Evolutionary conservation across 2,888 invertebrate species (phyloP), one percentile per base, ranked within the genome.

Genomic region (Oscheius sp.): DNA sequence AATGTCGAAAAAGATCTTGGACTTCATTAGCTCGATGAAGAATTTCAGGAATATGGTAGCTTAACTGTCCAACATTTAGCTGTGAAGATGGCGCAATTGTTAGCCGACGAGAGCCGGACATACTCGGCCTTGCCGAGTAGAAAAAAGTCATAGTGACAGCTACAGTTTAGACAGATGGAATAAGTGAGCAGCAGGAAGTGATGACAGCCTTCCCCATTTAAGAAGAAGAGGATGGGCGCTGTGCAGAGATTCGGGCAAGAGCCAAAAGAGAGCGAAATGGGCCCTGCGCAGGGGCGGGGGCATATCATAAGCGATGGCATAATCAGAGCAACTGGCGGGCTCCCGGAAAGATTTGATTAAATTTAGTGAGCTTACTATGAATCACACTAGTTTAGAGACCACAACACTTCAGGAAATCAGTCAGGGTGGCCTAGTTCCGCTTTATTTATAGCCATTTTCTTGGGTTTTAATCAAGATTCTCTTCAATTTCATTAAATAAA

Each of bases 11-110:
- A 0, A 63, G 63, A 13, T 72, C 63, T 52, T 63, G 63, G 16
- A 63, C 55, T 16, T 63, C 72, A 41, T 75, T 74, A 58, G 49
- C 59, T 52, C 79, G 61, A 63, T 71, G 66, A 27, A 80, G 63
- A 25, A 80, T 77, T 25, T 78, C 78, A 6, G 78, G 80, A 18
- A 80, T 80, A 68, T 81, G 79, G 53, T 58, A 53, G 59, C 75
- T 56, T 76, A 85, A 55, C n/a, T 46, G 56, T 18, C 72, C 66
- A 43, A 53, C 72, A 46, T 53, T 72, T 35, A 72, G 56, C 46
- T 72, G 72, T n/a, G 45, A 29, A 6, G 53, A 13, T 46, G 84
- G 85, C 61, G 84, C 84, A 56, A 82, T 78, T 12, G 73, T 73
- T 18, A 73, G 45, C 29, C 73, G 53, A n/a, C 73, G 45, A 2